These are phyloP conservation scores for Mesocentrotus franciscanus DNA, from an alignment of 53 echinoderm and acorn worm species.

Conservation along the genomic window DNA sequence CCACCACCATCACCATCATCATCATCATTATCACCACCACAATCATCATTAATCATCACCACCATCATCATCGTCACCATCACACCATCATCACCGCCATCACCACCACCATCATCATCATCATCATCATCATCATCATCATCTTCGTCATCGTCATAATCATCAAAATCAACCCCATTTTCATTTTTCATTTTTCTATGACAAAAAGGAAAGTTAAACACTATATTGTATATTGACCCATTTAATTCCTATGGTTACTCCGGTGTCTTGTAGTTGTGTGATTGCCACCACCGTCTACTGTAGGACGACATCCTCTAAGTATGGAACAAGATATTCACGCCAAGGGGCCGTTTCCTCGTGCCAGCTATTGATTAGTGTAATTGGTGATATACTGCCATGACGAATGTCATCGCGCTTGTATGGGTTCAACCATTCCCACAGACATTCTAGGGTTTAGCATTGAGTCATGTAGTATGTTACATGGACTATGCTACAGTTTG, in stretches of 20 bases:
- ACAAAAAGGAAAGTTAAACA: no score
- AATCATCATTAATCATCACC: not conserved
- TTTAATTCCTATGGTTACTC: not conserved
- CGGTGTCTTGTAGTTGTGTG: not conserved
- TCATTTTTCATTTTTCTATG: not conserved
- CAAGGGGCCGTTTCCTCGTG: constrained; percentile 21
- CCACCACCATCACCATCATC: not conserved
- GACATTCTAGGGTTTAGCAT: not conserved
- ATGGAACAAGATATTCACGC: constrained; percentile 41
- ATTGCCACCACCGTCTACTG: not conserved
- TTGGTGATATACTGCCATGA: constrained; percentile 23
- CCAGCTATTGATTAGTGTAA: constrained; percentile 33
- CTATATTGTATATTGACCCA: not conserved
- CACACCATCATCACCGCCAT: no score
- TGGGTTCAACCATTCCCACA: not conserved
- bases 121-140: no score
- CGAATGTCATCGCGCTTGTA: not conserved
- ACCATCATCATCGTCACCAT: no score
- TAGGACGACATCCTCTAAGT: not conserved
- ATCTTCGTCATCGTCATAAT: no score
- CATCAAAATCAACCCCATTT: not conserved
- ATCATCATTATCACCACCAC: constrained; percentile 6
- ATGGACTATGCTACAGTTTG: no score
- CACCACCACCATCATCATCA: no score
- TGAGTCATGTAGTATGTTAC: no score